These are phyloP conservation scores for Torymus texanus DNA, from an alignment of 2,888 invertebrate genomes.

Conservation along the genomic window DNA sequence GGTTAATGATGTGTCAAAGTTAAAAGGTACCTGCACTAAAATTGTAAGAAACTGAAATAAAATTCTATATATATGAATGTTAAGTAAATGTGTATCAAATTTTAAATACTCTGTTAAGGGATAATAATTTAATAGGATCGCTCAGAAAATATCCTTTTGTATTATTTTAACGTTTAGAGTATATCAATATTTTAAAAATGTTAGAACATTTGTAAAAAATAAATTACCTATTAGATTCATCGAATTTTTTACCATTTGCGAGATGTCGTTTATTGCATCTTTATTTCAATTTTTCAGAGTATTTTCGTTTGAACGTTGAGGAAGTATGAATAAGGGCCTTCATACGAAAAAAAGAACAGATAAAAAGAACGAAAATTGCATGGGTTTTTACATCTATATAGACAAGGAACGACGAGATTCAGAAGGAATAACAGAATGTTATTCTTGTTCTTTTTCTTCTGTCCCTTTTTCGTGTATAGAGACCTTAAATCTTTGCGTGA, in stretches of 20 bases:
- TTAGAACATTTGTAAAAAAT: background rate
- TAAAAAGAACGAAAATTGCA: no score
- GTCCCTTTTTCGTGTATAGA: background rate
- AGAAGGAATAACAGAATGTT: no score
- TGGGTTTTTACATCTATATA: no score
- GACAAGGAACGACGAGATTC: no score
- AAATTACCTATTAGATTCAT: conserved; percentile 2
- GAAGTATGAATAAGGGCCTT: no score
- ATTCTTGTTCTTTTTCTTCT: no score
- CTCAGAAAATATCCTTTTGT: no score
- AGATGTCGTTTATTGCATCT: conserved; percentile 4
- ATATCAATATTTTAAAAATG: background rate
- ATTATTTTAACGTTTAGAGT: background rate
- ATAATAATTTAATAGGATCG: background rate
- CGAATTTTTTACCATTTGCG: conserved; percentile 24
- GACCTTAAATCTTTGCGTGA: background rate
- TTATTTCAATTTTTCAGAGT: background rate
- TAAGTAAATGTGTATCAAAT: conserved; percentile 7
- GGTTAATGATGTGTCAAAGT: conserved; percentile 9
- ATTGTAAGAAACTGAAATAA: background rate
- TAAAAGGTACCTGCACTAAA: conserved; percentile 15
- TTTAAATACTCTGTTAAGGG: conserved; percentile 17
- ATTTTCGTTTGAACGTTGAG: no score
- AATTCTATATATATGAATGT: conserved; percentile 11
- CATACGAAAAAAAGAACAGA: no score